Percentiles rank a stretch among this genome's conserved stretches.
Evolutionary conservation across 2,888 invertebrate species (phyloP).

Genomic region (Leucoptera coffeella): DNA sequence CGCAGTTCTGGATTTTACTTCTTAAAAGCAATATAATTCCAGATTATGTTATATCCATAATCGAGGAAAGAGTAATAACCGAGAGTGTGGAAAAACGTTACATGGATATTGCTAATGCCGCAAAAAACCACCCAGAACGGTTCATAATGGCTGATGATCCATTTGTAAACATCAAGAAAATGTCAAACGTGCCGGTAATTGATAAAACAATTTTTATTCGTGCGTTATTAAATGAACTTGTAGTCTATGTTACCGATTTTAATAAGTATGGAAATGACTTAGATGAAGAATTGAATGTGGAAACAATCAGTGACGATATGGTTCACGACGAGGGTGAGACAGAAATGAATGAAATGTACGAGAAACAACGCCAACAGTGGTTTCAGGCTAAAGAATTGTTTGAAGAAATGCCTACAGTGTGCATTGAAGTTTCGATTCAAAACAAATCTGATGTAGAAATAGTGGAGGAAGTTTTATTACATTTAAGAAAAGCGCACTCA

Average conservation of each 20-base stretch:
- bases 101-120: conserved; percentile 15
- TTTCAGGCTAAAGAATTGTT: conserved; percentile 30
- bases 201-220: too few relatives aligned
- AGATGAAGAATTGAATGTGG: conserved; percentile 12
- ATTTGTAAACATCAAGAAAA: conserved; percentile 14
- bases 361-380: too few relatives aligned
- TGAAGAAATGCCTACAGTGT: conserved; percentile 25
- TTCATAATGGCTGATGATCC: conserved; percentile 20
- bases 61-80: conserved; percentile 40
- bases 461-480: conserved; percentile 24
- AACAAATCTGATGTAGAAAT: conserved; percentile 28
- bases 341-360: conserved; percentile 3
- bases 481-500: conserved; percentile 23
- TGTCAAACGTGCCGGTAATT: conserved; percentile 7
- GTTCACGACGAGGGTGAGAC: neutral
- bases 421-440: conserved; percentile 37
- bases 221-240: too few relatives aligned
- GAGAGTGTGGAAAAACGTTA: conserved; percentile 21
- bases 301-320: conserved; percentile 27
- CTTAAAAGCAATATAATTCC: conserved; percentile 31
- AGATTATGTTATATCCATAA: conserved; percentile 49
- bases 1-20: conserved; percentile 40
- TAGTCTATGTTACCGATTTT: conserved; percentile 1
- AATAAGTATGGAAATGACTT: neutral
- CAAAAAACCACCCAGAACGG: conserved; percentile 19